These are phyloP conservation scores for Tachysurus fulvidraco DNA, from an alignment of 2,113 vertebrate genomes.

Conservation along the genomic window DNA sequence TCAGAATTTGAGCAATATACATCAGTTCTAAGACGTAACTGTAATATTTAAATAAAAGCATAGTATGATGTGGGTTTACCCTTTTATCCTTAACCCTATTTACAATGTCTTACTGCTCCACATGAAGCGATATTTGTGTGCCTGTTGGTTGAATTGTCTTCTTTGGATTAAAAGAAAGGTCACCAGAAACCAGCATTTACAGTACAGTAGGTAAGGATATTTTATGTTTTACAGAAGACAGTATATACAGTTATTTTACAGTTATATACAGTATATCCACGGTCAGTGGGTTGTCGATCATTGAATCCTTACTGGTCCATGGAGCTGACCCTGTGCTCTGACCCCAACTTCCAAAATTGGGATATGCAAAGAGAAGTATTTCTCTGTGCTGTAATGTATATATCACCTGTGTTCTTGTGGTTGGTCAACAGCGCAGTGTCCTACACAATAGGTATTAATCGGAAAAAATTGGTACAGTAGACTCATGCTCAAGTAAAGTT, in stretches of 20 bases:
- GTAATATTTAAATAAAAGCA: not conserved
- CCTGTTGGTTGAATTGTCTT: not conserved
- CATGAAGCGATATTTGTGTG: not conserved
- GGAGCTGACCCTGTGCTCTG: no score
- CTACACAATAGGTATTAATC: conserved; percentile 38
- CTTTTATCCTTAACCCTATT: not conserved
- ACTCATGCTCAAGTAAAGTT: not conserved
- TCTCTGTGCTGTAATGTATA: no score
- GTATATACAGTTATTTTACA: no score
- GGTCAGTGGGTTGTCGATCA: no score
- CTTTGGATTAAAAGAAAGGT: not conserved
- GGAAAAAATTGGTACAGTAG: not conserved
- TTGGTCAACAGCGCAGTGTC: conserved; percentile 18
- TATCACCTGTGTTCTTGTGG: not conserved
- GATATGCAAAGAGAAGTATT: no score
- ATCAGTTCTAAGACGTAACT: not conserved
- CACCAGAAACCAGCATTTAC: not conserved
- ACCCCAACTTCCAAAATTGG: no score
- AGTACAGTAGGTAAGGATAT: not conserved
- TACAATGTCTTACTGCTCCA: not conserved
- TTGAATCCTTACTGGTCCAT: no score
- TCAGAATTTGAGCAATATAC: not conserved
- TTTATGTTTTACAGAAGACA: not conserved
- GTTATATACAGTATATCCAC: not conserved
- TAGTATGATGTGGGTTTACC: not conserved